Evolutionary conservation across 2,797 vertebrate genomes (phyloP).

Genomic region (Melanotaenia maccullochi): DNA sequence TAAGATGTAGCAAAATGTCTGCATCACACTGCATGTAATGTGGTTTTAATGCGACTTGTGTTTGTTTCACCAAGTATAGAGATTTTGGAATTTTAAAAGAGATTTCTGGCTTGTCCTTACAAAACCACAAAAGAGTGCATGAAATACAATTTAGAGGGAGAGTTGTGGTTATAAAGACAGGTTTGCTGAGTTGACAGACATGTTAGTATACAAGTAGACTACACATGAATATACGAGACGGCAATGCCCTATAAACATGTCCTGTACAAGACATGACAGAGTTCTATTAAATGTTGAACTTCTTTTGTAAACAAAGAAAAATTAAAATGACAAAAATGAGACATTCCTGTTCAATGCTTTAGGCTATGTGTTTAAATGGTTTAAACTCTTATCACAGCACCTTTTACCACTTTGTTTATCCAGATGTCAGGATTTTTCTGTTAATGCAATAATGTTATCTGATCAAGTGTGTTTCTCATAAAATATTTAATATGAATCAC

Average conservation of each 20-base stretch:
- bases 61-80: not conserved
- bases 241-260: conserved; percentile 4
- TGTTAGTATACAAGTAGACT: conserved; percentile 22
- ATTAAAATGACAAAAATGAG: not conserved
- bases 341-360: not conserved
- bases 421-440: no score
- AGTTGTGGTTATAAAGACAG: not conserved
- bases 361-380: not conserved
- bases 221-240: conserved; percentile 27
- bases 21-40: not conserved
- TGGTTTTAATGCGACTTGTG: not conserved
- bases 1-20: not conserved
- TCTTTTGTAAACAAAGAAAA: not conserved
- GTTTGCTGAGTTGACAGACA: conserved; percentile 12
- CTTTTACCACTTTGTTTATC: not conserved
- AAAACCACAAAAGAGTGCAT: not conserved
- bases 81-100: not conserved
- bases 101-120: not conserved
- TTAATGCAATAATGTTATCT: no score
- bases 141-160: conserved; percentile 19
- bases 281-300: not conserved
- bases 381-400: not conserved
- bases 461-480: no score
- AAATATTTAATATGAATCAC: no score
- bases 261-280: not conserved